A percentile compares a stretch with the other conserved stretches of the same genome.
Evolutionary conservation across 2,888 invertebrate genomes (phyloP).

Genomic region (Clostera curtula): DNA sequence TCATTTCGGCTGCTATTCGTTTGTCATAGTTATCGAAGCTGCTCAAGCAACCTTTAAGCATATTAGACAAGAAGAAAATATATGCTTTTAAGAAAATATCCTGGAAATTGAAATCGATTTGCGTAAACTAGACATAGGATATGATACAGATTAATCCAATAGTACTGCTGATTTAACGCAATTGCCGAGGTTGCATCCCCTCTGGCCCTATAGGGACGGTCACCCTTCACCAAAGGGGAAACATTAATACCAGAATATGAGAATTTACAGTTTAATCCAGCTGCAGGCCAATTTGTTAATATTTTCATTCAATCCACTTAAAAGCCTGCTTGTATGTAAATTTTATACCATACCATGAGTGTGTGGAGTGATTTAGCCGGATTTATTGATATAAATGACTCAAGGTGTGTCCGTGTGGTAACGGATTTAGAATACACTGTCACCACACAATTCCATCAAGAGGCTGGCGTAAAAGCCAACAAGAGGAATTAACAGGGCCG

Average conservation of each 20-base stretch:
- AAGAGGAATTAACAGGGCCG: too few relatives aligned
- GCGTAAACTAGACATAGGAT: constrained; percentile 26
- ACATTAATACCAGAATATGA: constrained; percentile 71
- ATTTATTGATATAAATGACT: too few relatives aligned
- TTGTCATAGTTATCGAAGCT: too few relatives aligned
- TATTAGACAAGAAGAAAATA: too few relatives aligned
- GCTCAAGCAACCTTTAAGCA: too few relatives aligned
- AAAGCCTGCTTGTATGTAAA: constrained; percentile 48
- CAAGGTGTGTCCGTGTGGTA: too few relatives aligned
- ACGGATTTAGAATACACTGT: too few relatives aligned
- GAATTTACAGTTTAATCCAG: constrained; percentile 74
- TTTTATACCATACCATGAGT: constrained; percentile 27
- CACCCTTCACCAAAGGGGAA: constrained; percentile 66
- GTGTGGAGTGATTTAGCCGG: constrained; percentile 12
- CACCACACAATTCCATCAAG: too few relatives aligned
- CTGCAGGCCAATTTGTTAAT: constrained; percentile 73
- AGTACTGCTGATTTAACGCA: constrained; percentile 67
- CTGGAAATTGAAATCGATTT: too few relatives aligned
- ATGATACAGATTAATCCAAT: constrained; percentile 63
- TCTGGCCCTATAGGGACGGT: constrained; percentile 41
- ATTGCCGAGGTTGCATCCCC: constrained; percentile 70
- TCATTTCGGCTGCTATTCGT: too few relatives aligned
- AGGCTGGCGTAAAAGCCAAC: too few relatives aligned
- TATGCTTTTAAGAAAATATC: too few relatives aligned
- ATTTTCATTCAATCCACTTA: constrained; percentile 73